Base-by-base conservation (phyloP, 1,140 invertebrate species). In the Drosophila hydei region DNA sequence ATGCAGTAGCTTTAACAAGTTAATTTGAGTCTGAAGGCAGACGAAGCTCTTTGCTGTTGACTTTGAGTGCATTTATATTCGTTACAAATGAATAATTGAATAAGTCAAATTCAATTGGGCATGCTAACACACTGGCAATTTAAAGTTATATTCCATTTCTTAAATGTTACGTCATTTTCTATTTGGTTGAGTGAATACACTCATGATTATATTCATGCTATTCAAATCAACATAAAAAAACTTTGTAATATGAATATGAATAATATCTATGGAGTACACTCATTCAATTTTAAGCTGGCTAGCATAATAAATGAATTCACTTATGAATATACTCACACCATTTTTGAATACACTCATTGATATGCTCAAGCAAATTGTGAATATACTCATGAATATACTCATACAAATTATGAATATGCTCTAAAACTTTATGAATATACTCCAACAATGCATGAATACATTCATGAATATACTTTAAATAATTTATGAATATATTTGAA, bases 1-100 rank as follows among this genome's bases (percentile, higher is more conserved):
- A 16, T 27, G 23, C 14, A 56, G 21, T 56, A 43, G 54, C 38
- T 56, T 56, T 18, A 43, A 25, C 23, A 42, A 27, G 21, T 42
- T 38, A 56, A 56, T 43, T 33, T 43, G 14, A 23, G 40, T 14
- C 11, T 11, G 14, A 11, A 16, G 14, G 1, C 14, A 40, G 21
- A 14, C 18, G 6, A 40, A 36, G 11, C n/a, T 19, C 8, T 1
- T 3, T 30, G 7, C 25, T 30, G 27, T 1, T 7, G 5, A 52
- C 8, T n/a, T 8, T 23, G 19, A 38, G 18, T n/a, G 16, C 19
- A 54, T 38, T 38, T 12, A 33, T 7, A 42, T 9, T 14, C 7
- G 38, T 7, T 14, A 38, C 5, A 14, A 14, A 0, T 16, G 38
- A 40, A 14, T 14, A 40, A 16, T 42, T 42, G 14, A 42, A 2